Conservation (phyloP, 2,113 vertebrate species). For the Emydocephalus ijimae region DNA sequence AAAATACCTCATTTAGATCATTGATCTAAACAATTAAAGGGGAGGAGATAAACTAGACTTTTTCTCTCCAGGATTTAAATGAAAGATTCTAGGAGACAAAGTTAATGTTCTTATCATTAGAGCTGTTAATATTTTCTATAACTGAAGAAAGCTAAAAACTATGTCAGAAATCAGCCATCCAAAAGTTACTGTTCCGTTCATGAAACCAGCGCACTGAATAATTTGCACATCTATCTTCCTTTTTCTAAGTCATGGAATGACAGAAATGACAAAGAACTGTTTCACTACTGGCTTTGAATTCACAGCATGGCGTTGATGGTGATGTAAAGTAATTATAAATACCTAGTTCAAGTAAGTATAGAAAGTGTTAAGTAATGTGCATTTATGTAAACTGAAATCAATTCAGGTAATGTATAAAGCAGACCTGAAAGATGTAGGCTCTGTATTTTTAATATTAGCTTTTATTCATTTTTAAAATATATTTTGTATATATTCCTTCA, state of each 20-base stretch:
- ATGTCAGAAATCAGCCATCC: background rate
- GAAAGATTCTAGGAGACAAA: background rate
- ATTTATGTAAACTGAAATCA: background rate
- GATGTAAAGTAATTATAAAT: background rate
- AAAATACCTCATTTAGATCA: background rate
- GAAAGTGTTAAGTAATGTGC: background rate
- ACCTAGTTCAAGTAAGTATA: background rate
- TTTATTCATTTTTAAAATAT: background rate
- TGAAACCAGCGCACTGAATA: background rate
- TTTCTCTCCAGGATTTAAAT: background rate
- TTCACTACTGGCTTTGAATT: background rate
- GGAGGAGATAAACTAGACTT: accelerated
- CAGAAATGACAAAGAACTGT: background rate
- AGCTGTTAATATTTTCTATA: background rate
- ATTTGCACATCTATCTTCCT: background rate
- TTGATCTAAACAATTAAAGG: background rate
- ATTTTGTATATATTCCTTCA: background rate
- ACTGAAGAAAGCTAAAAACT: background rate
- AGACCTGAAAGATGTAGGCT: background rate
- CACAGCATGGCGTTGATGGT: background rate
- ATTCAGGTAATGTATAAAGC: background rate
- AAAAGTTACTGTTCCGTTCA: background rate
- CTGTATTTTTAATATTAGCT: background rate
- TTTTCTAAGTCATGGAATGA: background rate
- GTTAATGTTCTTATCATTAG: background rate